Evolutionary conservation across 2,888 invertebrate genomes (phyloP), one percentile per base, ranked within the genome.

Genomic region (Leucozona laternaria): DNA sequence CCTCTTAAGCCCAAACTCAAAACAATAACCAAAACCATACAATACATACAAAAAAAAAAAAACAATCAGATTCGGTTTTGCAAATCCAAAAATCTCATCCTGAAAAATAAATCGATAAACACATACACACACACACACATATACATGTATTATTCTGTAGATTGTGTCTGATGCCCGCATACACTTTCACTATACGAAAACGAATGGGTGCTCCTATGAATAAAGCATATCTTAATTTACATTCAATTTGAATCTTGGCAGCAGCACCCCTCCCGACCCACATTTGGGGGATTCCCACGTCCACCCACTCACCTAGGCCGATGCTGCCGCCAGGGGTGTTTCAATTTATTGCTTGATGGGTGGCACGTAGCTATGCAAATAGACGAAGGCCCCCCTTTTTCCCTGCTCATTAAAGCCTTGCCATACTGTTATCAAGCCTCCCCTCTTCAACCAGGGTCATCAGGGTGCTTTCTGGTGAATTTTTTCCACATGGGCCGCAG

Each of bases 201-300:
- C 66, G 57, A 85, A 77, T 72, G 84, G 76, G 79, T 77, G 84
- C 84, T 77, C 60, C 76, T 60, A 80, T 85, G 84, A 85, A 85
- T 85, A 85, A 85, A 85, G 79, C 79, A 85, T 85, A 72, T 85
- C 84, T 85, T 85, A 85, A 85, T 85, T 85, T 80, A 80, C 84
- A 85, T 85, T 85, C 84, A 71, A 85, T 85, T 85, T 53, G 84
- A 68, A 71, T 84, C 83, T 77, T 85, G 80, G 72, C 77, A 79
- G 75, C 70, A 58, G 11, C n/a, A 3, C 10, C 22, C 15, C 40
- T 15, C 76, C 43, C 55, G 53, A 80, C 72, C 72, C 55, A 80
- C 28, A 76, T 80, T 72, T 55, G 43, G 72, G 75, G n/a, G n/a
- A 25, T 17, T 20, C 25, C 43, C 25, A 37, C n/a, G 48, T 15